Conservation (phyloP, 35 echinoderm and acorn worm species). For the Heliocidaris tuberculata region DNA sequence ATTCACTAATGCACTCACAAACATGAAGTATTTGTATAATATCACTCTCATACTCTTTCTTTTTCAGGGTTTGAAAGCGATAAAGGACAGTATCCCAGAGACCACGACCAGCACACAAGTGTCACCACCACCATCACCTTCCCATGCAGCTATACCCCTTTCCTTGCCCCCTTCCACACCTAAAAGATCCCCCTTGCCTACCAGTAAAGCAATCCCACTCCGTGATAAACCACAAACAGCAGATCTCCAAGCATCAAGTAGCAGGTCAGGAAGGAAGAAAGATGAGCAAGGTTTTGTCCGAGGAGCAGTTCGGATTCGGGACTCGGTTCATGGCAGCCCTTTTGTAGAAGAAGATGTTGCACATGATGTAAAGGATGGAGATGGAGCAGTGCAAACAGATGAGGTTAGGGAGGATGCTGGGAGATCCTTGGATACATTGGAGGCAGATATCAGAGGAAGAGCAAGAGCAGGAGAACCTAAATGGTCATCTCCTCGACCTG, state of each 20-base stretch:
- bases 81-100: background rate
- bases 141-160: background rate
- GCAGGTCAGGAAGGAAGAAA: background rate
- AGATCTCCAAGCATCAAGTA: background rate
- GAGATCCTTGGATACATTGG: background rate
- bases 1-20: too few species aligned
- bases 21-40: too few species aligned
- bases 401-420: background rate
- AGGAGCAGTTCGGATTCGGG: background rate
- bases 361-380: background rate
- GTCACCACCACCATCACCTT: background rate
- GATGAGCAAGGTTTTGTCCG: background rate
- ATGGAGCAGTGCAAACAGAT: background rate
- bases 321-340: background rate
- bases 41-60: background rate
- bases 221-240: background rate
- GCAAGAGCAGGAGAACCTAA: background rate
- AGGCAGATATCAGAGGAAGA: background rate
- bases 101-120: background rate
- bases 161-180: conserved; percentile 14
- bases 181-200: background rate
- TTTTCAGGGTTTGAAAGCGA: conserved; percentile 53
- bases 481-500: background rate
- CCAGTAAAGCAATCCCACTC: conserved; percentile 19
- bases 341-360: background rate